Base-by-base conservation (phyloP, 1,140 invertebrate species). In the Maniola jurtina region DNA sequence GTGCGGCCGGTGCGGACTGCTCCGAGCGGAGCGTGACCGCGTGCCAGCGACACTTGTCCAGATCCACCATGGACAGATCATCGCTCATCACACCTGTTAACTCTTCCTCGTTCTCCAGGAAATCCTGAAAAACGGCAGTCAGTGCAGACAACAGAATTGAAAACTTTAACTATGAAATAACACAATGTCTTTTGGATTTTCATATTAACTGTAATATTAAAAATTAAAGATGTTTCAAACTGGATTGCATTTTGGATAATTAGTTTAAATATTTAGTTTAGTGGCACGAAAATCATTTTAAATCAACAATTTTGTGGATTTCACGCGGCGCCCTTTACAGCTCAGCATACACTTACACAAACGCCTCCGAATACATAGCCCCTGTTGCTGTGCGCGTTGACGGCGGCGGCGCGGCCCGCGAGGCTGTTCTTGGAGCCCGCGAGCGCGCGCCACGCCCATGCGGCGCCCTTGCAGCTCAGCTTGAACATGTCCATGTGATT, bases 401-500 rank as follows among this genome's bases (percentile, higher is more conserved):
- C 74, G 8, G 85, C 76, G 11, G 81, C 80, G 13, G 83, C 84
- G 15, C 75, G 75, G 0, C 78, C 75, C 16, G 84, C 79, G n/a
- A 85, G 71, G 11, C 81, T 68, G 6, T 69, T 61, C 71, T 38
- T 11, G 35, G 76, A 80, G 34, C 74, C 77, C 8, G 64, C 11
- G 40, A 80, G 59, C 6, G 76, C 13, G 33, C 81, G 77, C 84
- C 84, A 84, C 64, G 68, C 34, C 71, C 73, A 76, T 0, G 66
- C 63, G 8, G 65, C 61, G 33, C 75, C 66, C 92, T 93, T 93
- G 95, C 94, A 95, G 63, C 95, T 94, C 64, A 98, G 89, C 11
- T 94, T 81, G 87, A 95, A 98, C 93, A 97, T 95, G 83, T 98
- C 98, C 4, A 93, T 93, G 84, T 97, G 95, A 6, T 95, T 93